Conservation (phyloP, 1,140 invertebrate genomes). For the Helicoverpa armigera region DNA sequence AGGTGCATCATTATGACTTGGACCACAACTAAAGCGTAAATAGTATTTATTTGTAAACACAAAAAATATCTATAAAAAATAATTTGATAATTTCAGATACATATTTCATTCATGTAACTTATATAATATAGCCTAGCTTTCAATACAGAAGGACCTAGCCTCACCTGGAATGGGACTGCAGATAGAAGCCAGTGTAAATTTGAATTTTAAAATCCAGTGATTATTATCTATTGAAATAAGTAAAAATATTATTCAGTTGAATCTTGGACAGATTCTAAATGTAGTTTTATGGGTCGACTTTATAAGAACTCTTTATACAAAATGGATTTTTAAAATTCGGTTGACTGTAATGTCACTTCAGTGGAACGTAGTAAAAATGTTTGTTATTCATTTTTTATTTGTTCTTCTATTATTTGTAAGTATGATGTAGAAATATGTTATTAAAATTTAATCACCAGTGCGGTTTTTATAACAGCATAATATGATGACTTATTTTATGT, state of each 20-base stretch:
- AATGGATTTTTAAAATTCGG: slow-evolving; percentile 20
- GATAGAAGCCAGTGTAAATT: slow-evolving; percentile 28
- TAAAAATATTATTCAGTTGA: slow-evolving; percentile 10
- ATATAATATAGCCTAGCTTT: background rate
- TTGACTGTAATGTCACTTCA: background rate
- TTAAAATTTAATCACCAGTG: no score
- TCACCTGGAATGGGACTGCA: slow-evolving; percentile 14
- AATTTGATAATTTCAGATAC: no score
- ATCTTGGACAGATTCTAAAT: slow-evolving; percentile 21
- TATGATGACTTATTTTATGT: no score
- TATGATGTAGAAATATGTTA: no score
- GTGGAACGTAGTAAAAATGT: background rate
- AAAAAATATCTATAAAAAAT: no score
- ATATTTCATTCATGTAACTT: background rate
- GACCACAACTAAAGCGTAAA: no score
- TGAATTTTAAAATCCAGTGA: slow-evolving; percentile 37
- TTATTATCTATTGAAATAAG: slow-evolving; percentile 31
- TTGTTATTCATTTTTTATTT: background rate
- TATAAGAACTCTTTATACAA: slow-evolving; percentile 9
- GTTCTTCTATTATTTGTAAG: no score
- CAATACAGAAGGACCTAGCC: background rate
- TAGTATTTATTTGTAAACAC: no score
- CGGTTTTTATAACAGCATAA: no score
- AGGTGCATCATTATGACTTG: no score
- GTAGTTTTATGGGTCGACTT: slow-evolving; percentile 8